Conservation (phyloP, 2,797 vertebrate species). For the Prunella strophiata region DNA sequence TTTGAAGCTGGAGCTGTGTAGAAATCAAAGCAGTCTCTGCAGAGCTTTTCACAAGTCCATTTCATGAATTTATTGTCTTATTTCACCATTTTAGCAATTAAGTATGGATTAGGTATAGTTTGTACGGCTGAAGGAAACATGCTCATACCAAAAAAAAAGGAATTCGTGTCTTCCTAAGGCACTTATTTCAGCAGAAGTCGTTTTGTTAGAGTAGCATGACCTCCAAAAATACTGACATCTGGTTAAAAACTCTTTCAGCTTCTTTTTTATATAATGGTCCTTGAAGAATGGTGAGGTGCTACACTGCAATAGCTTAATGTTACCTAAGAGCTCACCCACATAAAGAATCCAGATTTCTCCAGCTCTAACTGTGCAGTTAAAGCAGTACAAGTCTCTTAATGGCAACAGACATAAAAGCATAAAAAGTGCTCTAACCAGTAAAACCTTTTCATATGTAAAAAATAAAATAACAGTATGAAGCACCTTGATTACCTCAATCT, state of each 20-base stretch:
- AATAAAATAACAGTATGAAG: neutral
- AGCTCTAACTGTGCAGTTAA: neutral
- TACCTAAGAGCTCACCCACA: neutral
- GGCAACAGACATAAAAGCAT: neutral
- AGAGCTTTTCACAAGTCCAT: neutral
- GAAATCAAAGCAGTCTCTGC: neutral
- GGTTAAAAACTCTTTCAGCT: neutral
- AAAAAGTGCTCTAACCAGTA: neutral
- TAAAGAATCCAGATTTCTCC: neutral
- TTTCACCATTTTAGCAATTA: neutral
- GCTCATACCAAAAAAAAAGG: neutral
- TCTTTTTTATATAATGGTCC: neutral
- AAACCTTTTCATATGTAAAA: neutral
- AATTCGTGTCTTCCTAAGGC: neutral
- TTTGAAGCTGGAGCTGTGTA: neutral
- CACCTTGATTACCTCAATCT: neutral
- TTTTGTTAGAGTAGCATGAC: neutral
- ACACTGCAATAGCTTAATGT: neutral
- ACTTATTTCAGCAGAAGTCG: neutral
- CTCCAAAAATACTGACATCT: neutral
- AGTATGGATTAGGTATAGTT: neutral
- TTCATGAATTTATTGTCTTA: neutral
- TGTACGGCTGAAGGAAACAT: neutral
- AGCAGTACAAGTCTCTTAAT: neutral
- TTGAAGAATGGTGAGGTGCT: neutral